Conservation (phyloP, 2,797 vertebrate species). For the Ceryle rudis region DNA sequence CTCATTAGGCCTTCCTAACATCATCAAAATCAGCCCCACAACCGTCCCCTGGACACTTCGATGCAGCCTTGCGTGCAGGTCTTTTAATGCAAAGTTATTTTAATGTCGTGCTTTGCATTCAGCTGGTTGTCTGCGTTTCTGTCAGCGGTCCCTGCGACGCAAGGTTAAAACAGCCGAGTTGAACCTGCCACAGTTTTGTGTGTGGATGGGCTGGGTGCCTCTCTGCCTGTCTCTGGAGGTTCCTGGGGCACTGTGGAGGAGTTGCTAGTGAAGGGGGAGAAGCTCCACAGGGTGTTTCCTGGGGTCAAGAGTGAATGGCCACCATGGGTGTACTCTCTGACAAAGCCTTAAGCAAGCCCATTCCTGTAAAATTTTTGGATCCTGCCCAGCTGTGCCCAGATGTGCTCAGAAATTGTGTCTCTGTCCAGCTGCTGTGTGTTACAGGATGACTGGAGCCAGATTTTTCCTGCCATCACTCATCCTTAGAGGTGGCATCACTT, state of each 20-base stretch:
- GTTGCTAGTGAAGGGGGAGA: neutral
- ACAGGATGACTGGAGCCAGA: neutral
- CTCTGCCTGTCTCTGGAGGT: neutral
- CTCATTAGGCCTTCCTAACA: neutral
- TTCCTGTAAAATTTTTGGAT: neutral
- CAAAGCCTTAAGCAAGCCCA: fast-evolving
- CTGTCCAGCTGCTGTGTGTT: no score
- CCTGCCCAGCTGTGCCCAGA: neutral
- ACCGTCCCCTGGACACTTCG: neutral
- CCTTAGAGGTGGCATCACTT: no score
- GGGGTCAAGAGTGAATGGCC: no score
- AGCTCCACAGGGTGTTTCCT: fast-evolving
- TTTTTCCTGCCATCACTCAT: neutral
- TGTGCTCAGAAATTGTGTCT: neutral
- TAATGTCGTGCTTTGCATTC: neutral
- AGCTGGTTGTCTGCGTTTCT: neutral
- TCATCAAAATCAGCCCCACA: no score
- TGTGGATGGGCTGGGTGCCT: neutral
- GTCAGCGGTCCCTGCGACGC: neutral
- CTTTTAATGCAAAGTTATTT: neutral
- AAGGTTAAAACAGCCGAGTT: neutral
- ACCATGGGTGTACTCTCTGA: fast-evolving
- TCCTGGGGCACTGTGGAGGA: fast-evolving
- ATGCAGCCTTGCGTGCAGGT: neutral
- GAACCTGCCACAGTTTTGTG: neutral